Conservation (phyloP, 2,113 vertebrate genomes). For the Helogale parvula region DNA sequence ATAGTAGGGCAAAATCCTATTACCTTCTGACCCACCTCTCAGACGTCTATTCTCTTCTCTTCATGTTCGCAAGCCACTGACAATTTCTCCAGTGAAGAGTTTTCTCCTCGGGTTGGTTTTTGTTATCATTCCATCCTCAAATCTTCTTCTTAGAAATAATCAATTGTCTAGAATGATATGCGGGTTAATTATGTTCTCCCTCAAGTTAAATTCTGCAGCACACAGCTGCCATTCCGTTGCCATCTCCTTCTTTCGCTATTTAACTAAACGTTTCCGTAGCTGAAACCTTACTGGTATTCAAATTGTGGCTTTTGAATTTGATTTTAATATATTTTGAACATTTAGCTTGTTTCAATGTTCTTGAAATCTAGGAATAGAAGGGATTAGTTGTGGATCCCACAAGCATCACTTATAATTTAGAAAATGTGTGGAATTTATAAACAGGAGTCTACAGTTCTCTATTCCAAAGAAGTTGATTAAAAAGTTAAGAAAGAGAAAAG, state of each 20-base stretch:
- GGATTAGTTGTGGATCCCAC: background rate
- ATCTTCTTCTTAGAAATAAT: slow-evolving; percentile 10
- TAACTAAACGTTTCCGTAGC: background rate
- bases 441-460: background rate
- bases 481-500: background rate
- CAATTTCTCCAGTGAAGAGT: slow-evolving; percentile 75
- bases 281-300: background rate
- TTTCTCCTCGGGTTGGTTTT: background rate
- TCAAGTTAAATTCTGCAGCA: background rate
- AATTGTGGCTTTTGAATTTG: background rate
- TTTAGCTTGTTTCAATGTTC: background rate
- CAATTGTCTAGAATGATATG: background rate
- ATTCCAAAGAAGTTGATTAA: background rate
- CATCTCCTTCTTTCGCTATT: background rate
- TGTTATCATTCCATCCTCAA: background rate
- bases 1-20: slow-evolving; percentile 90
- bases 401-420: slow-evolving; percentile 5
- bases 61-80: slow-evolving; percentile 79
- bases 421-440: background rate
- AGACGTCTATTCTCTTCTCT: slow-evolving; percentile 81
- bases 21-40: slow-evolving; percentile 89
- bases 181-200: background rate
- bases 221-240: background rate
- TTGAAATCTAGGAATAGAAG: slow-evolving; percentile 27
- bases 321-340: background rate